phyloP scores from a whole-genome alignment of 64 coral and sea anemone genomes.

The Stylophora pistillata region DNA sequence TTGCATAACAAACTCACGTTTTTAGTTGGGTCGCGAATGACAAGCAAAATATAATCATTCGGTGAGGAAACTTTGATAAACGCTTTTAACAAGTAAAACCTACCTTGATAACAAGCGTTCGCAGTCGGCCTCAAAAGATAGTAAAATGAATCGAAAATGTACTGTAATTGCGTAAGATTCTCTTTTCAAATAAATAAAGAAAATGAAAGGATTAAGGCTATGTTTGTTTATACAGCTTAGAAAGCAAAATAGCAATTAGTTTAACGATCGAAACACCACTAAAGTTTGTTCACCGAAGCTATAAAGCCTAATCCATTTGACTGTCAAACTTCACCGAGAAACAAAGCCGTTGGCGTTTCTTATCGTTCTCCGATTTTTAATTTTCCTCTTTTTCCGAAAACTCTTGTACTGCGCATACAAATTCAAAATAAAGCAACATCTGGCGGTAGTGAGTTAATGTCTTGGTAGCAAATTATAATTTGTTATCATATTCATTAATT shows the following conservation, averaged over 20 bases:
- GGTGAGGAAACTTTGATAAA: no score
- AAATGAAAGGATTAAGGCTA: background rate
- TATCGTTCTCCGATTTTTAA: background rate
- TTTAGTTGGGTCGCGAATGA: background rate
- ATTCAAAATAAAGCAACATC: background rate
- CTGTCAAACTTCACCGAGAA: background rate
- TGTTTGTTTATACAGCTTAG: conserved; percentile 40
- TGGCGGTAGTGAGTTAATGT: background rate
- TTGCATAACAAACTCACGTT: conserved; percentile 29
- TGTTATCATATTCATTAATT: background rate
- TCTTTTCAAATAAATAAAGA: background rate
- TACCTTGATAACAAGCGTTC: background rate
- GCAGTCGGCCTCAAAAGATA: background rate
- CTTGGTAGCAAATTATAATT: background rate
- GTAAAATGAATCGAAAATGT: background rate
- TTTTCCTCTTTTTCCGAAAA: background rate
- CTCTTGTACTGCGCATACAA: background rate
- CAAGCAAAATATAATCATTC: background rate
- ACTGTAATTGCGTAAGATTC: background rate
- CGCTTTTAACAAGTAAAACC: no score
- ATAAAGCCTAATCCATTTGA: background rate
- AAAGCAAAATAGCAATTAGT: conserved; percentile 28
- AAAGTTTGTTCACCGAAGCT: background rate
- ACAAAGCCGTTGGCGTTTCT: background rate
- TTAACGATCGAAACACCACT: background rate